Evolutionary conservation across 2,113 vertebrate species (phyloP).

Genomic region (Corvus hawaiiensis): DNA sequence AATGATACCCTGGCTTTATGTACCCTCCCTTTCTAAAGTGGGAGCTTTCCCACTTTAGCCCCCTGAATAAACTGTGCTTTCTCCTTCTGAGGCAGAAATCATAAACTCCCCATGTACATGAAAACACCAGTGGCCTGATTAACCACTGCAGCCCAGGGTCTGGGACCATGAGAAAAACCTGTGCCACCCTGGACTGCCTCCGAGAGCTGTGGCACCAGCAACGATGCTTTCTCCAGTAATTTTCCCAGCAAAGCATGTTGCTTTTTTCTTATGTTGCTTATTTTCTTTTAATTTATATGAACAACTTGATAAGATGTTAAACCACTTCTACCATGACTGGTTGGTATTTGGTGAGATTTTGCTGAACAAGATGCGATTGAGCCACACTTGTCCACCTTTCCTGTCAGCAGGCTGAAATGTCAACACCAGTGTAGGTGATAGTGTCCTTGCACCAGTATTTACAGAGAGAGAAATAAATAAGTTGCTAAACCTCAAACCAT

Average conservation of each 20-base stretch:
- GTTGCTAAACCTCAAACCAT: conserved; percentile 12
- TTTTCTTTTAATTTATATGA: neutral
- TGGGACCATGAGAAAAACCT: neutral
- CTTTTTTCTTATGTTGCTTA: neutral
- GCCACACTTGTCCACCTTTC: neutral
- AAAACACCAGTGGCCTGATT: neutral
- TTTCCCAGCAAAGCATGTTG: neutral
- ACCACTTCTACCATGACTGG: neutral
- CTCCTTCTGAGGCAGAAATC: neutral
- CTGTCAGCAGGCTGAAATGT: conserved; percentile 1
- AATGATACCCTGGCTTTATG: rapidly evolving
- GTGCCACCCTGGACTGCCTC: neutral
- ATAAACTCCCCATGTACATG: neutral
- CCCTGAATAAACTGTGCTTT: neutral
- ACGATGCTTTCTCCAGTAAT: neutral
- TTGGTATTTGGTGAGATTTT: neutral
- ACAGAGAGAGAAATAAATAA: conserved; percentile 17
- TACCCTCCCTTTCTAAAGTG: neutral
- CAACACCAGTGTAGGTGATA: neutral
- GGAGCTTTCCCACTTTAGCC: neutral
- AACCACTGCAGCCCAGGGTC: neutral
- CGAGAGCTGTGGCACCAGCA: neutral
- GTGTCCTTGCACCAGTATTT: conserved; percentile 35
- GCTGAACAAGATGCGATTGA: neutral
- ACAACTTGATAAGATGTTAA: neutral